These are phyloP conservation scores for Thalassoma bifasciatum DNA, from an alignment of 2,113 vertebrate species.

Conservation along the genomic window DNA sequence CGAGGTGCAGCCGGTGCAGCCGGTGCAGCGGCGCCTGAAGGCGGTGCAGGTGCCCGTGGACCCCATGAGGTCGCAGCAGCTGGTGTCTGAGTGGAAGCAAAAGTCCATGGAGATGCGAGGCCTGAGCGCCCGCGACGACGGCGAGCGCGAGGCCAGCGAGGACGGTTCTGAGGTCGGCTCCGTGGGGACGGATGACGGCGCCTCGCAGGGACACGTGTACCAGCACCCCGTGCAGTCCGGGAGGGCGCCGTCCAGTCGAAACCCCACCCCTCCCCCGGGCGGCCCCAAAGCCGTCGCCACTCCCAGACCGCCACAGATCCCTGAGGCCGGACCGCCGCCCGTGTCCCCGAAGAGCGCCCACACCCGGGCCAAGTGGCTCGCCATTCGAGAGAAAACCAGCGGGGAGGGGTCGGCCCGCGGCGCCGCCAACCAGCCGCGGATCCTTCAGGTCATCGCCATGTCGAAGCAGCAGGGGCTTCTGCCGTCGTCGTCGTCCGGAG, in stretches of 20 bases:
- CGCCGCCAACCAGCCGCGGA: slow-evolving; percentile 86
- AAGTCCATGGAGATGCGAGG: slow-evolving; percentile 89
- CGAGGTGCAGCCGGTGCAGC: slow-evolving; percentile 57
- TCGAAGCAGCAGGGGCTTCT: slow-evolving; percentile 89
- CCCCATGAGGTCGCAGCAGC: slow-evolving; percentile 89
- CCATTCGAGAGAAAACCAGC: slow-evolving; percentile 87
- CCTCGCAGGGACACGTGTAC: slow-evolving; percentile 80
- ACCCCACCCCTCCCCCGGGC: slow-evolving; percentile 70
- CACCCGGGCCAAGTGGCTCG: slow-evolving; percentile 93
- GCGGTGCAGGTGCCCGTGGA: slow-evolving; percentile 92
- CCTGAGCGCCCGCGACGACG: slow-evolving; percentile 67
- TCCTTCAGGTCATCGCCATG: slow-evolving; percentile 93
- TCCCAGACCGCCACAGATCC: slow-evolving; percentile 88
- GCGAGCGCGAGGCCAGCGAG: slow-evolving; percentile 73
- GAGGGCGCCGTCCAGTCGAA: slow-evolving; percentile 44
- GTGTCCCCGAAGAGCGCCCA: slow-evolving; percentile 85
- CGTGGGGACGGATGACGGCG: slow-evolving; percentile 58
- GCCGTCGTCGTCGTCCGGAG: slow-evolving; percentile 63
- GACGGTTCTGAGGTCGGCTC: slow-evolving; percentile 57
- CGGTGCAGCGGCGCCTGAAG: slow-evolving; percentile 81
- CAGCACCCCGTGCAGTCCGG: slow-evolving; percentile 81
- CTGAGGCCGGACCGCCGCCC: slow-evolving; percentile 82
- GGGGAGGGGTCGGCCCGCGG: slow-evolving; percentile 52
- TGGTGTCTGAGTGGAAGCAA: slow-evolving; percentile 95
- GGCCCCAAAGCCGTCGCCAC: slow-evolving; percentile 87